Conservation (phyloP, 1,140 invertebrate species). For the Lasioglossum albipes region DNA sequence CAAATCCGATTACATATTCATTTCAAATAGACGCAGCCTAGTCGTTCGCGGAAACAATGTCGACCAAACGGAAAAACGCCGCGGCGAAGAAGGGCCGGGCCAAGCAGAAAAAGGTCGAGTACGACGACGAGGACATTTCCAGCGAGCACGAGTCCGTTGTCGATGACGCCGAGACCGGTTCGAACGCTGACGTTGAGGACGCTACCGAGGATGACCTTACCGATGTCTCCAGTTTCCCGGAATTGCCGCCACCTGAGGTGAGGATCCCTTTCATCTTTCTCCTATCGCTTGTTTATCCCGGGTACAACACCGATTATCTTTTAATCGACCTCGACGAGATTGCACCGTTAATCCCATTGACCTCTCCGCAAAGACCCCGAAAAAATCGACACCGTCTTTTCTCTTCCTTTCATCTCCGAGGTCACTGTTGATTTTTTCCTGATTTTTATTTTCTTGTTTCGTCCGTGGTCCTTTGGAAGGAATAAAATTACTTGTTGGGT, state of each 20-base stretch:
- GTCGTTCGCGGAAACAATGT: constrained; percentile 57
- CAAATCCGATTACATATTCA: constrained; percentile 1
- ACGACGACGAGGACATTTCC: constrained; percentile 79
- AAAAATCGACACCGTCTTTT: too few relatives aligned
- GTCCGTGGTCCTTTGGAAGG: too few relatives aligned
- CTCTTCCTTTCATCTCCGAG: too few relatives aligned
- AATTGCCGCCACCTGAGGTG: constrained; percentile 76
- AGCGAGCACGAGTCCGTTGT: constrained; percentile 77
- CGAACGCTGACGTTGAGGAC: constrained; percentile 72
- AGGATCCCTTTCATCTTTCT: constrained; percentile 39
- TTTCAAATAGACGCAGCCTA: background rate
- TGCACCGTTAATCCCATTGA: too few relatives aligned
- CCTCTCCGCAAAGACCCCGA: too few relatives aligned
- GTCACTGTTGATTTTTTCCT: too few relatives aligned
- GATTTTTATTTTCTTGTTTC: too few relatives aligned
- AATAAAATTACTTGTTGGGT: too few relatives aligned
- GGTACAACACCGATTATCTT: background rate
- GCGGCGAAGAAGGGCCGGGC: constrained; percentile 70
- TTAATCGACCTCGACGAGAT: background rate
- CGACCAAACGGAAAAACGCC: constrained; percentile 72
- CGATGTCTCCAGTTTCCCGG: constrained; percentile 72
- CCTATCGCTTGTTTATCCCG: constrained; percentile 12
- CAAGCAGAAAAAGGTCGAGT: constrained; percentile 75
- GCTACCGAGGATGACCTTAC: constrained; percentile 71
- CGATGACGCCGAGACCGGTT: constrained; percentile 74